These are phyloP conservation scores for Hymenopus coronatus DNA, from an alignment of 2,888 invertebrate species.

Conservation along the genomic window DNA sequence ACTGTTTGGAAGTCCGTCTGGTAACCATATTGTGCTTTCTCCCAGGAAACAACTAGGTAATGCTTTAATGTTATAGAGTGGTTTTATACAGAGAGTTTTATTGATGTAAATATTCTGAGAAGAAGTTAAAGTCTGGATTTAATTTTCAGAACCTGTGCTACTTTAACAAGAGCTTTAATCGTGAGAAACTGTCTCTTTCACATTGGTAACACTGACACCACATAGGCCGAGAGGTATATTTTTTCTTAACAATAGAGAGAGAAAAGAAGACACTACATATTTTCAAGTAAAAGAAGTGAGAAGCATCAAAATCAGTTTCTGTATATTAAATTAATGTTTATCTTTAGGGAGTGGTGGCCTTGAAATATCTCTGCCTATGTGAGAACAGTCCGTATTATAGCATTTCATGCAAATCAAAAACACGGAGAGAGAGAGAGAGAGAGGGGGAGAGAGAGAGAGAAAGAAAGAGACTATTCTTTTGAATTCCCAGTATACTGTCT, in stretches of 20 bases:
- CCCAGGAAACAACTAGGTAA: background rate
- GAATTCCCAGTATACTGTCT: no score
- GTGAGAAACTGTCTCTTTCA: background rate
- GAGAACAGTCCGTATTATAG: background rate
- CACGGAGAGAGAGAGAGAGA: no score
- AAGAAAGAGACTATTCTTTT: no score
- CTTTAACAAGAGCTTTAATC: background rate
- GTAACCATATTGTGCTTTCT: background rate
- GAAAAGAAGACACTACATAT: background rate
- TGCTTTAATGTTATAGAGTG: background rate
- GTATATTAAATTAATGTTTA: background rate
- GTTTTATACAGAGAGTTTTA: background rate
- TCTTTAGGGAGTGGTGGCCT: background rate
- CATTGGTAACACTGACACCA: background rate
- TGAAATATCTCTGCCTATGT: background rate
- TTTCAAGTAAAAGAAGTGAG: background rate
- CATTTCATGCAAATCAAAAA: background rate
- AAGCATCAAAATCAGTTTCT: background rate
- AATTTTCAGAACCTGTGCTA: background rate
- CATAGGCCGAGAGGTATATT: background rate
- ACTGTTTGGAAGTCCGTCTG: background rate
- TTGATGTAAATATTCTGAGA: background rate
- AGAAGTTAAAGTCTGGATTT: background rate
- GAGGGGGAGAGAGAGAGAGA: no score
- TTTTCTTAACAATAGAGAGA: background rate